Conservation (phyloP, 2,888 invertebrate genomes). For the Ferrisia virgata region DNA sequence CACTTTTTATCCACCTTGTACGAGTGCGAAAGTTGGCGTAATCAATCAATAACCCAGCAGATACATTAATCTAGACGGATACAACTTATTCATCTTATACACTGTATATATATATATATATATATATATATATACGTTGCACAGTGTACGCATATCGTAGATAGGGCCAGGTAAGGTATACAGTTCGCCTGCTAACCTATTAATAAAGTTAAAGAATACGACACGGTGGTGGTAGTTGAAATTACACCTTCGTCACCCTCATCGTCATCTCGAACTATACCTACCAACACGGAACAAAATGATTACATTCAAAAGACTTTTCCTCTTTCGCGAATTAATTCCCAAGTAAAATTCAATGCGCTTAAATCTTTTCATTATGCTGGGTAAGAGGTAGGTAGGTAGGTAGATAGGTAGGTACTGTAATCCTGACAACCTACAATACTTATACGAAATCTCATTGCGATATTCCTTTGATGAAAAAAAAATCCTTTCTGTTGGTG, state of each 20-base stretch:
- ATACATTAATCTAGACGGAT: neutral
- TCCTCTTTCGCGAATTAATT: neutral
- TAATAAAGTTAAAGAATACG: neutral
- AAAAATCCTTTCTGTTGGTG: neutral
- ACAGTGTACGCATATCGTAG: no score
- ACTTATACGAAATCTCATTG: neutral
- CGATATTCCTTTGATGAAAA: neutral
- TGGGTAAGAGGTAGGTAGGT: no score
- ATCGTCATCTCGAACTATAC: neutral
- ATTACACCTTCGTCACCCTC: no score
- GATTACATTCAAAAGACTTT: neutral
- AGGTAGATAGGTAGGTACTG: no score
- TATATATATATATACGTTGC: no score
- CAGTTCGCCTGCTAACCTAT: neutral
- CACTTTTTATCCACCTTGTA: neutral
- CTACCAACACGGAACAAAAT: neutral
- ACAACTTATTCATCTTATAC: neutral
- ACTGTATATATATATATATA: no score
- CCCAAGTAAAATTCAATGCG: neutral
- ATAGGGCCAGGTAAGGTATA: no score
- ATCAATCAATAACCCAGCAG: neutral
- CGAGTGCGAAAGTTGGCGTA: neutral
- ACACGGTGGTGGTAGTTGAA: neutral
- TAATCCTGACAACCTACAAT: neutral
- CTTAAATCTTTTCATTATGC: constrained; percentile 5